These are phyloP conservation scores for Nasonia longicornis DNA, from an alignment of 1,140 invertebrate genomes.

Conservation along the genomic window DNA sequence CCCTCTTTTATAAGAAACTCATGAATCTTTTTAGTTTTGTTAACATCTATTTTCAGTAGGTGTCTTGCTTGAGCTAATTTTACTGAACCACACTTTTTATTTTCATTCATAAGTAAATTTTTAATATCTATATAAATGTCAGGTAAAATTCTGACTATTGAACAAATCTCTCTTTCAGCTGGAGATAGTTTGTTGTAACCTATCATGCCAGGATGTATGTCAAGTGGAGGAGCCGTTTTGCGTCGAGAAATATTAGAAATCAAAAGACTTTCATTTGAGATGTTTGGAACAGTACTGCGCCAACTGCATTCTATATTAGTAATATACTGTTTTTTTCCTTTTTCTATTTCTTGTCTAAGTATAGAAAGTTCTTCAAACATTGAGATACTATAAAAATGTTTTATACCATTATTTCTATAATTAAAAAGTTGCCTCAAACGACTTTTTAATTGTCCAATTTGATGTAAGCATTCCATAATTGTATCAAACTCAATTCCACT, in stretches of 20 bases:
- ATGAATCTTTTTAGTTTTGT: constrained; percentile 91
- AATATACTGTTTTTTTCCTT: constrained; percentile 71
- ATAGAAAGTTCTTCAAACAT: constrained; percentile 73
- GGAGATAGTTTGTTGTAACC: constrained; percentile 81
- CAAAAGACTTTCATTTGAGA: constrained; percentile 36
- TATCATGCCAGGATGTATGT: constrained; percentile 79
- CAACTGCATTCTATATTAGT: constrained; percentile 66
- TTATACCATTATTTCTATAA: constrained; percentile 80
- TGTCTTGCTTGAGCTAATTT: constrained; percentile 83
- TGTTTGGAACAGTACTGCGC: constrained; percentile 54
- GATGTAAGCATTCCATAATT: constrained; percentile 80
- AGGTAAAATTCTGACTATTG: constrained; percentile 79
- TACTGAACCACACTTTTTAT: constrained; percentile 78
- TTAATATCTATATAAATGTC: constrained; percentile 84
- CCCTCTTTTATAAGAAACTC: constrained; percentile 83
- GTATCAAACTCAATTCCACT: constrained; percentile 81
- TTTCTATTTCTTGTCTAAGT: constrained; percentile 73
- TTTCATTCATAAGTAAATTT: constrained; percentile 79
- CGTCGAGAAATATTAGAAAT: constrained; percentile 51
- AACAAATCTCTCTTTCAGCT: constrained; percentile 83
- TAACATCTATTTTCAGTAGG: constrained; percentile 92
- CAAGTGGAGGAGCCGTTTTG: constrained; percentile 75
- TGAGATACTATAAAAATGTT: constrained; percentile 73
- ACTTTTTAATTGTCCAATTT: constrained; percentile 77
- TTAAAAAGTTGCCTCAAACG: constrained; percentile 75